Base-by-base conservation (phyloP, 2,113 vertebrate genomes). In the Cyanoramphus novaezelandiae region DNA sequence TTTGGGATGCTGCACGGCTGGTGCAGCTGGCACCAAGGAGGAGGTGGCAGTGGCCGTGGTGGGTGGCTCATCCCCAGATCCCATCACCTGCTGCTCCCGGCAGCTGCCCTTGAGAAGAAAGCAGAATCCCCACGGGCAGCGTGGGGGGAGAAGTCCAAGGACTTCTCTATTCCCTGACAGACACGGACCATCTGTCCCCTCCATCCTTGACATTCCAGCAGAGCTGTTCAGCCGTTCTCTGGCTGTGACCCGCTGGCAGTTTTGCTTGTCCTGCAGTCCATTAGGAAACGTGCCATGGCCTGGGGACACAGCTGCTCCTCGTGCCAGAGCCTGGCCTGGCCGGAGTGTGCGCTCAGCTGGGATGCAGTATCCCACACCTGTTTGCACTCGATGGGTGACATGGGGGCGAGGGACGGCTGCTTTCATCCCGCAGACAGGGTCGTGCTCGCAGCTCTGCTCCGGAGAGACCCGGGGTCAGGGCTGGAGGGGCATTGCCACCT, bases 141-240 rank as follows among this genome's bases (percentile, higher is more conserved):
- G 4, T 0, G 4, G 63, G 43, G 68, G 46, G 27, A 50, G 52
- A 65, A 55, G 68, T 82, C 92, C 69, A 29, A 44, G 79, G 92
- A 49, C 31, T 1, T 3, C 52, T 59, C 44, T 0, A 18, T 25
- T 77, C 78, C 87, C 89, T 81, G 93, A 95, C 0, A 88, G 97
- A 96, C 93, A 55, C 63, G 7, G 82, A 93, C 96, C 97, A 97
- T 97, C 95, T 97, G 97, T 95, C 88, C 85, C 69, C 71, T 59
- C 96, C 18, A 57, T 80, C 95, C 97, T 69, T 88, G 93, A 86
- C 94, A 96, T 97, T 96, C 97, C 96, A 91, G 81, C 83, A 46
- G 69, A 90, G 88, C 83, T 31, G 0, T 4, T 71, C 91, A 29
- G 94, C 89, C 83, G 16, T 63, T 74, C 86, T 50, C 91, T 15